Conservation (phyloP, 2,797 vertebrate genomes). For the Rhodeus uyekii region DNA sequence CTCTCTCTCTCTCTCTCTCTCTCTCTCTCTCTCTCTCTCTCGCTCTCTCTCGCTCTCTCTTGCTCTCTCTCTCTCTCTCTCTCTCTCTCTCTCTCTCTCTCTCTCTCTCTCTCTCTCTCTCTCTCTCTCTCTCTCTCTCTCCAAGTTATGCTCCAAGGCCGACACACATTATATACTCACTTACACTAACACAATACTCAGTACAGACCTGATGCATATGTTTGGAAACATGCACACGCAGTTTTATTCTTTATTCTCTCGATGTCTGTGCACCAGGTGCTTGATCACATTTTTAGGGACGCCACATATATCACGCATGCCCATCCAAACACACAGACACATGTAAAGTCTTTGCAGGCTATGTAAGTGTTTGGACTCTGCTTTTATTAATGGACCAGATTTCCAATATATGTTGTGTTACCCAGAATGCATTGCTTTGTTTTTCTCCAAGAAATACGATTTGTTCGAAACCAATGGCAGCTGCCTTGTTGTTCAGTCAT, state of each 20-base stretch:
- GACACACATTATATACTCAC: conserved; percentile 52
- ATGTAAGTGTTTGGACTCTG: neutral
- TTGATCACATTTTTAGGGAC: conserved; percentile 12
- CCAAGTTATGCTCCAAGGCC: conserved; percentile 34
- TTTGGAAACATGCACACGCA: too few species aligned
- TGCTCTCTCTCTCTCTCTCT: conserved; percentile 40
- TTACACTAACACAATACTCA: conserved; percentile 44
- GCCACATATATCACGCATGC: conserved; percentile 22
- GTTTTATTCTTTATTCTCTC: conserved; percentile 2
- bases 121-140: conserved; percentile 35
- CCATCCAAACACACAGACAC: conserved; percentile 29
- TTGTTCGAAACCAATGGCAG: neutral
- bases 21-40: conserved; percentile 35
- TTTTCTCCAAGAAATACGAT: neutral
- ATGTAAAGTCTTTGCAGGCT: conserved; percentile 7
- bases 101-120: conserved; percentile 33
- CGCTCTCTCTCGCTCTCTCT: conserved; percentile 37
- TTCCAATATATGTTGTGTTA: neutral
- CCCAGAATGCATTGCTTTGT: conserved; percentile 13
- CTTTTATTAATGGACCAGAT: conserved; percentile 24
- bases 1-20: conserved; percentile 34
- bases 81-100: conserved; percentile 36
- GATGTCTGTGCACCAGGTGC: conserved; percentile 24
- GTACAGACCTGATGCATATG: conserved; percentile 26
- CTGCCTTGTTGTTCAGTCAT: neutral